These are phyloP conservation scores for Dasyurus viverrinus DNA, from an alignment of 2,113 vertebrate species.

Conservation along the genomic window DNA sequence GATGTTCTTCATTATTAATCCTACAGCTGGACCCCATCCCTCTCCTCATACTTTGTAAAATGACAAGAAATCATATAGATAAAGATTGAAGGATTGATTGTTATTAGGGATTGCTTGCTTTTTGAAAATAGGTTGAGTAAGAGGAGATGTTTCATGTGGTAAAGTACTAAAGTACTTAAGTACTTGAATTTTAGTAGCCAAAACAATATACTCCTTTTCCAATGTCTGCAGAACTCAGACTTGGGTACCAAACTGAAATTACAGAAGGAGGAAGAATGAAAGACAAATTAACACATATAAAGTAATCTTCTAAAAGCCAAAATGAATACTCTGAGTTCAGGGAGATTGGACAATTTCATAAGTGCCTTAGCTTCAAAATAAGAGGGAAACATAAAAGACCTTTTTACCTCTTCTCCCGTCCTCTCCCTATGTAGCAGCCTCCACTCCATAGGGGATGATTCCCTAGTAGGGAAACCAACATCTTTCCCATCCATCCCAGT, in stretches of 20 bases:
- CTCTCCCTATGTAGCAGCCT: background rate
- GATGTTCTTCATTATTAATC: background rate
- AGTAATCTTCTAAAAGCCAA: no score
- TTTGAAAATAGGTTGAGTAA: background rate
- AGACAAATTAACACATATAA: no score
- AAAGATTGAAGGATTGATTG: background rate
- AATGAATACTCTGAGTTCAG: no score
- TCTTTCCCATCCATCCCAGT: background rate
- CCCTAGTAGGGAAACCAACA: background rate
- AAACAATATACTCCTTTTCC: background rate
- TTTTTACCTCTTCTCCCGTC: background rate
- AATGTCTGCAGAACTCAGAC: background rate
- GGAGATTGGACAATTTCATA: no score
- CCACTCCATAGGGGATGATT: background rate
- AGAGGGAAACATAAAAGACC: no score
- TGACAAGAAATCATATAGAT: background rate
- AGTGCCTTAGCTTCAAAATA: no score
- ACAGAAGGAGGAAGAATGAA: background rate
- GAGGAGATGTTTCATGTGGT: background rate
- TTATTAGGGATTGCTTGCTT: background rate
- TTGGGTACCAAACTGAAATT: background rate
- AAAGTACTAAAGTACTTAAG: no score
- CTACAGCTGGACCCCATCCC: background rate
- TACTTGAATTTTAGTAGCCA: conserved; percentile 5
- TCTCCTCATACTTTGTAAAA: no score